Conservation (phyloP, 2,888 invertebrate species). For the Amaurobius ferox region DNA sequence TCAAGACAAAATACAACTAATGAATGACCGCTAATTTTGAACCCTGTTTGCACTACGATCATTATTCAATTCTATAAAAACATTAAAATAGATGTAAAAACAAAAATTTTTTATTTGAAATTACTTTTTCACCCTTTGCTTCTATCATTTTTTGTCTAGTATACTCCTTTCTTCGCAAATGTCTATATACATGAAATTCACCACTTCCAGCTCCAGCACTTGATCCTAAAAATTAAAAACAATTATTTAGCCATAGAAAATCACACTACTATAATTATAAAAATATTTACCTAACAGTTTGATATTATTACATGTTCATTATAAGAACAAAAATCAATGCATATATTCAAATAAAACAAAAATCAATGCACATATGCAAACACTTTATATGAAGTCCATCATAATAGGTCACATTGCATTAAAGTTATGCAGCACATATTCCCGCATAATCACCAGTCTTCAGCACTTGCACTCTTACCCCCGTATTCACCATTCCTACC, state of each 20-base stretch:
- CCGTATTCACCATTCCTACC: too few species aligned
- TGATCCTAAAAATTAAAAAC: conserved; percentile 84
- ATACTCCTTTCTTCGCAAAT: conserved; percentile 95
- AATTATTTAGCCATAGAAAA: not conserved
- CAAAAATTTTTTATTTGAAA: not conserved
- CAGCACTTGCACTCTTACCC: too few species aligned
- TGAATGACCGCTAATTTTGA: not conserved
- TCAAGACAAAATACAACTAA: not conserved
- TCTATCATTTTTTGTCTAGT: conserved; percentile 95
- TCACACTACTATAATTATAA: too few species aligned
- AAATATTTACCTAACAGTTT: too few species aligned
- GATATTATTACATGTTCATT: too few species aligned
- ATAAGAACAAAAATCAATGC: too few species aligned
- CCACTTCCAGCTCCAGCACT: conserved; percentile 99
- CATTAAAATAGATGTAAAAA: not conserved
- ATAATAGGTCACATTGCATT: too few species aligned
- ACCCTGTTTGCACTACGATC: not conserved
- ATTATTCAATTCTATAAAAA: not conserved
- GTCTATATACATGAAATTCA: conserved; percentile 98
- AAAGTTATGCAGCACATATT: too few species aligned
- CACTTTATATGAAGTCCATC: too few species aligned
- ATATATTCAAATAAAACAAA: too few species aligned
- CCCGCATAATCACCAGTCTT: too few species aligned
- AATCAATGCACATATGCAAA: too few species aligned
- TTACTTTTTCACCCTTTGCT: conserved; percentile 89